Evolutionary conservation across 2,797 vertebrate species (phyloP), one percentile per base, ranked within the genome.

Genomic region (Enteromius trimaculatus): DNA sequence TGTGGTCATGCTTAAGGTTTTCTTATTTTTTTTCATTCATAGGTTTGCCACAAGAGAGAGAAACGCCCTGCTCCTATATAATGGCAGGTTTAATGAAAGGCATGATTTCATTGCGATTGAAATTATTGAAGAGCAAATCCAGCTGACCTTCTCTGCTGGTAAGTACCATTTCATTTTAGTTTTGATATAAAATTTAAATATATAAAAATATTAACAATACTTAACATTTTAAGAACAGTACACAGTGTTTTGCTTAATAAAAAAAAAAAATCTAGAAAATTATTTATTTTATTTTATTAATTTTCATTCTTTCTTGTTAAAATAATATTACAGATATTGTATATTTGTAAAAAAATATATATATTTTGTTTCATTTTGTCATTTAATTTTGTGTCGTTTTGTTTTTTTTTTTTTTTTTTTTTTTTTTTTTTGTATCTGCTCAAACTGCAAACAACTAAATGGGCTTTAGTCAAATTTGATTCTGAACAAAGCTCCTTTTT

Each of bases 71-170:
- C 93, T 97, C 31, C 94, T 97, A 4, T 97, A 97, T 89, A 97
- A 97, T 0, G 96, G 96, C 39, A 93, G 96, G 76, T 97, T 97
- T 90, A 97, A 97, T 0, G 96, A 97, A 91, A 97, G 95, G 81
- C 96, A 97, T 0, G 96, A 97, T 91, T 97, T 97, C 89, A 94
- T 97, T n/a, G 96, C 96, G 5, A 86, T 97, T 88, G 96, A 97
- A 92, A 92, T 97, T 39, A 92, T 97, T 9, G 93, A 95, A 6
- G 96, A 96, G 85, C 96, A 97, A 91, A 94, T 97, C 87, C 96
- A 97, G 89, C 94, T 97, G 86, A 96, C 95, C 0, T 97, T 97
- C 92, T 97, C 96, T 0, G 95, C 96, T 92, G 96, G 96, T 97
- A 84, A 91, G 91, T 34, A 51, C n/a, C 39, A 34, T 37, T 37